Base-by-base conservation (phyloP, 2,113 vertebrate species). In the Puntigrus tetrazona region DNA sequence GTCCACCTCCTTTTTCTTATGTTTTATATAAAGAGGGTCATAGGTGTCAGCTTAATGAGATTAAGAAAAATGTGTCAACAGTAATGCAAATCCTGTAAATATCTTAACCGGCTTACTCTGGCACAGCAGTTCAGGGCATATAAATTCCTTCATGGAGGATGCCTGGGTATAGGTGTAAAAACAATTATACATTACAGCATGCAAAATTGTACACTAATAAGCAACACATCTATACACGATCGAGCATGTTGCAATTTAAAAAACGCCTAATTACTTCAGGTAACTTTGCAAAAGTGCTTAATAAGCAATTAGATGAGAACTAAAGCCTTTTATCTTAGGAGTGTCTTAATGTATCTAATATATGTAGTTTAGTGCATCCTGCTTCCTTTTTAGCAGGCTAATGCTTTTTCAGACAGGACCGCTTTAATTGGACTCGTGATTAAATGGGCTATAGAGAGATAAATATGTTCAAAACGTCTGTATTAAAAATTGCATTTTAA, bases 51-150 rank as follows among this genome's bases (percentile, higher is more conserved):
- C 61, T 86, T 85, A 88, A 89, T 74, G 29, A 88, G 80, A 88
- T 89, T 81, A 83, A 59, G 67, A 86, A 83, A 88, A 86, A 86
- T 81, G 82, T 88, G 76, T 88, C 85, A 85, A 80, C 86, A 89
- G 63, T 76, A 85, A 86, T 75, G 57, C 72, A 88, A 88, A 89
- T 88, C 84, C 86, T 85, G 82, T 86, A 83, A 89, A 86, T 85
- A 86, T 85, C 85, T 73, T 86, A 88, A 86, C 84, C 59, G 78
- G 85, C 86, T 88, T 89, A 88, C 83, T 55, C 67, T 10, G 1
- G 25, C 34, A 52, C 5, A 16, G 9, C 20, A 65, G 16, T 55
- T 20, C 45, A 57, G 45, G 47, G 59, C 11, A 59, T 52, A 45
- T 18, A 76, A 22, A 86, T 29, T n/a, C 69, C 41, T 43, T 27